A percentile compares a stretch with the other conserved stretches of the same genome.
phyloP scores from a whole-genome alignment of 2,113 vertebrate genomes.

The Pimephales promelas region DNA sequence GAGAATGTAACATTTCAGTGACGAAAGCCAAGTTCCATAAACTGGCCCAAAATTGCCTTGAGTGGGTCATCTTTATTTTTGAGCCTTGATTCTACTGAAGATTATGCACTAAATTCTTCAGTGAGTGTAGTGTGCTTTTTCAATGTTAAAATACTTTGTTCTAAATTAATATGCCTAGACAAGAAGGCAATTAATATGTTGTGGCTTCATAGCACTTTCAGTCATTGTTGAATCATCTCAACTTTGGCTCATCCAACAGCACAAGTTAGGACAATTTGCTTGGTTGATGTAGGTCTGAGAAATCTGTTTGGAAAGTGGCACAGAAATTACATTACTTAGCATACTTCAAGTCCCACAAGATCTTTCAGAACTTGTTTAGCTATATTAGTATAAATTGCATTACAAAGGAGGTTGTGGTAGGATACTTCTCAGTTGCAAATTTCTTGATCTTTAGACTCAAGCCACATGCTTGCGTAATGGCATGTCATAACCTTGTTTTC shows the following conservation, averaged over 20 bases:
- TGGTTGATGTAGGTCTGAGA: neutral
- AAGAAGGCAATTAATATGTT: neutral
- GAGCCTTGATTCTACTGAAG: neutral
- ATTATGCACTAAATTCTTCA: neutral
- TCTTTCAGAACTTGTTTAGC: neutral
- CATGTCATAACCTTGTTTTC: conserved; percentile 7
- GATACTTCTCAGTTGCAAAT: neutral
- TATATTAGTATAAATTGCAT: conserved; percentile 8
- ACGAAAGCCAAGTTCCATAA: neutral
- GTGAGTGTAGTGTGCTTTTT: neutral
- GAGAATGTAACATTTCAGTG: neutral
- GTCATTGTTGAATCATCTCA: no score
- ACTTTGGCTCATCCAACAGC: neutral
- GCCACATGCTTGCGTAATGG: conserved; percentile 2
- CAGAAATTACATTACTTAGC: neutral
- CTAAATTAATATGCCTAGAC: neutral
- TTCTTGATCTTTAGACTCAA: conserved; percentile 14
- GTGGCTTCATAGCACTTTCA: neutral
- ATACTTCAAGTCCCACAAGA: neutral
- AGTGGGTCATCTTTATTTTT: neutral
- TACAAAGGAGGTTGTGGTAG: neutral
- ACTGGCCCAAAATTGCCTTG: neutral
- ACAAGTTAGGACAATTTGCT: neutral
- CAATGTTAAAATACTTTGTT: neutral
- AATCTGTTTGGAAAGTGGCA: neutral